phyloP scores from a whole-genome alignment of 2,797 vertebrate species.

The Anas flavirostris region DNA sequence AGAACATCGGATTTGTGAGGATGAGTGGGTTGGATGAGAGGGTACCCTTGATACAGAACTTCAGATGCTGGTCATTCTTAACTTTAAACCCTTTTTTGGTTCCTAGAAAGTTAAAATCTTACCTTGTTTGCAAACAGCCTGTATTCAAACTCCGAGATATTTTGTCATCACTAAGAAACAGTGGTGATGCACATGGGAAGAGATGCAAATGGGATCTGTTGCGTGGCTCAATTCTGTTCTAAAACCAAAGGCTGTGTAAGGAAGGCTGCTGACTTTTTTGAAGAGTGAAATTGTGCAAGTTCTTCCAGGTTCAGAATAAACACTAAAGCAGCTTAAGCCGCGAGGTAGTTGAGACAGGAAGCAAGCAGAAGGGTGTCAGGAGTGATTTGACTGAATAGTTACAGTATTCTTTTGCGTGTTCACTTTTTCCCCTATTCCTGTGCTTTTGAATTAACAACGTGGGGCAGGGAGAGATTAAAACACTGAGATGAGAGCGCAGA shows the following conservation, averaged over 20 bases:
- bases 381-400: neutral
- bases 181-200: neutral
- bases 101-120: constrained; percentile 6
- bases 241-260: neutral
- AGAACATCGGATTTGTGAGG: neutral
- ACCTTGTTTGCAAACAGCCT: neutral
- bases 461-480: neutral
- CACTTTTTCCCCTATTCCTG: neutral
- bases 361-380: neutral
- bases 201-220: neutral
- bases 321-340: neutral
- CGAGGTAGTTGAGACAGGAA: neutral
- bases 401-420: neutral
- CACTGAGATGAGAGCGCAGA: neutral
- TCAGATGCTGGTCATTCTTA: neutral
- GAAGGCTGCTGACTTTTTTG: neutral
- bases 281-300: neutral
- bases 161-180: neutral
- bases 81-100: neutral
- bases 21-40: neutral
- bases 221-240: neutral
- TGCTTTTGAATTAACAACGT: neutral
- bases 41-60: neutral
- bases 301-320: neutral
- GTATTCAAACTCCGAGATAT: neutral